Evolutionary conservation across 2,113 vertebrate species (phyloP).

Genomic region (Chrysochloris asiatica): DNA sequence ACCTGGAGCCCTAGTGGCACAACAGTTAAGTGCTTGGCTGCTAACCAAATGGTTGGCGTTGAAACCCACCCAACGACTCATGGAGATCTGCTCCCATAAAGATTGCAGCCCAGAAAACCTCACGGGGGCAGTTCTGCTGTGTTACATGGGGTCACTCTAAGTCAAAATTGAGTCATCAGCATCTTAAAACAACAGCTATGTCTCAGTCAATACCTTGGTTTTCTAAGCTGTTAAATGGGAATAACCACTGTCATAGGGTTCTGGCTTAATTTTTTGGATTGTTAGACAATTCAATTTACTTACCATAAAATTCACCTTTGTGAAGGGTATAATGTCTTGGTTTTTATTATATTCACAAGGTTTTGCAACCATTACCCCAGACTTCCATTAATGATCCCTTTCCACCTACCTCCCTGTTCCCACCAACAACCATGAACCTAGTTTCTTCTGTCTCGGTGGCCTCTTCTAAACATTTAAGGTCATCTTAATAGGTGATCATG

Average conservation of each 20-base stretch:
- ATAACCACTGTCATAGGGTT: not conserved
- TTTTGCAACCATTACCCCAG: too few species aligned
- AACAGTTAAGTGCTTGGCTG: not conserved
- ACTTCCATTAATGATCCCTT: not conserved
- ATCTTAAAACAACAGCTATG: not conserved
- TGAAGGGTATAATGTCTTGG: not conserved
- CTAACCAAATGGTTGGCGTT: not conserved
- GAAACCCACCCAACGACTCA: not conserved
- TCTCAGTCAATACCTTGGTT: not conserved
- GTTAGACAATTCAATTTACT: not conserved
- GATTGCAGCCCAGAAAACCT: not conserved
- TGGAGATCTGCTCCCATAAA: not conserved
- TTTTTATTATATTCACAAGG: not conserved
- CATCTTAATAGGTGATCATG: not conserved
- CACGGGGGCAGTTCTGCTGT: not conserved
- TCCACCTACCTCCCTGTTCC: not conserved
- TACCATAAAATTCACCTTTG: not conserved
- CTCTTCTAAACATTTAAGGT: not conserved
- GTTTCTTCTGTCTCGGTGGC: not conserved
- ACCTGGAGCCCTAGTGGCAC: not conserved
- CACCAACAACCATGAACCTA: not conserved
- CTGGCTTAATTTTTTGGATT: not conserved
- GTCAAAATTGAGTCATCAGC: not conserved
- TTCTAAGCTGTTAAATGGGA: not conserved
- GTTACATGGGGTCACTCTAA: not conserved